These are phyloP conservation scores for Bergia puertoricense DNA, from an alignment of 92 coral and sea anemone species.

Conservation along the genomic window DNA sequence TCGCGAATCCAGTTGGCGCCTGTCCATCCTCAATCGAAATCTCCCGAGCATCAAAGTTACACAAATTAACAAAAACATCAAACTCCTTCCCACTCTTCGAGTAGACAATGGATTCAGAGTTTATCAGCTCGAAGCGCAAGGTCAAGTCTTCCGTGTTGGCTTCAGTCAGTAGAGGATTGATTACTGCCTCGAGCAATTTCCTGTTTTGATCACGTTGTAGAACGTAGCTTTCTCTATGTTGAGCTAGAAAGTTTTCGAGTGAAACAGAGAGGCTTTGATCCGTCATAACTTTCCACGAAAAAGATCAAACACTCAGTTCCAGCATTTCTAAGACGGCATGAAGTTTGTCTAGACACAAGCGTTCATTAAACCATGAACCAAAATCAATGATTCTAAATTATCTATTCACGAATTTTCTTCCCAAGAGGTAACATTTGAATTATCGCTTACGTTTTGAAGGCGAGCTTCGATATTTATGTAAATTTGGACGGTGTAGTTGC, in stretches of 20 bases:
- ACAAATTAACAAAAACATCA: slow-evolving; percentile 58
- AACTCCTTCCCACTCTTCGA: slow-evolving; percentile 51
- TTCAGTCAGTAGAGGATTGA: slow-evolving; percentile 59
- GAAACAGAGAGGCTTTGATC: slow-evolving; percentile 8
- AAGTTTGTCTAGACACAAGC: neutral
- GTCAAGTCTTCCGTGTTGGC: slow-evolving; percentile 50
- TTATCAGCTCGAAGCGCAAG: slow-evolving; percentile 58
- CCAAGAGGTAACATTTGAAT: too few relatives aligned
- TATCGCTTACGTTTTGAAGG: neutral
- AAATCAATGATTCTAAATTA: too few relatives aligned
- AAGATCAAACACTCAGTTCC: neutral
- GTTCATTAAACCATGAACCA: neutral
- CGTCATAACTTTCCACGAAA: neutral
- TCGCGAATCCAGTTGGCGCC: slow-evolving; percentile 68
- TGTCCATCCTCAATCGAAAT: slow-evolving; percentile 80
- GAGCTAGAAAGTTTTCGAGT: slow-evolving; percentile 48
- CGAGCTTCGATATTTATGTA: neutral
- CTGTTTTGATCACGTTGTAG: slow-evolving; percentile 23
- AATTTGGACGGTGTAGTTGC: too few relatives aligned
- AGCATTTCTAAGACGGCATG: neutral
- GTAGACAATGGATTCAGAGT: slow-evolving; percentile 36
- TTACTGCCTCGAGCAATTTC: slow-evolving; percentile 41
- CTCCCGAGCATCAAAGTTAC: slow-evolving; percentile 57
- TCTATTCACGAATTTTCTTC: too few relatives aligned
- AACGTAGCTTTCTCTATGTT: slow-evolving; percentile 38